phyloP scores from a whole-genome alignment of 2,888 invertebrate genomes.

The Ophion obscuratus region DNA sequence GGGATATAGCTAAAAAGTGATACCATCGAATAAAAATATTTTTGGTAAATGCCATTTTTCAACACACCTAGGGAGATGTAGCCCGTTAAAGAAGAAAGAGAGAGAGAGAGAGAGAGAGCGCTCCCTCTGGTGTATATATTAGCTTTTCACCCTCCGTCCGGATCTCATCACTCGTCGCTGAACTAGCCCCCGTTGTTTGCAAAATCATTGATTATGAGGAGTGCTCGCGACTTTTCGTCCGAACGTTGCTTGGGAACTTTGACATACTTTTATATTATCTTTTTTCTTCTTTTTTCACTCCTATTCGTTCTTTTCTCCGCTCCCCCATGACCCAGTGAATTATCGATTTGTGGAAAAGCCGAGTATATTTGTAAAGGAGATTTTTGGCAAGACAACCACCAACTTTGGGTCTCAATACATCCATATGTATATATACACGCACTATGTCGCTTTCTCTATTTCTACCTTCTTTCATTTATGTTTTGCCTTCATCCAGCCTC shows the following conservation, averaged over 20 bases:
- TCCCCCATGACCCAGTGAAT: slow-evolving; percentile 78
- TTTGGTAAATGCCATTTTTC: too few species aligned
- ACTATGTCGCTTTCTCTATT: neutral
- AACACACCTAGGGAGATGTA: too few species aligned
- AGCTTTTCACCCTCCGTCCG: slow-evolving; percentile 37
- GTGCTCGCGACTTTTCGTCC: slow-evolving; percentile 53
- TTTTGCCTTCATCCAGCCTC: too few species aligned
- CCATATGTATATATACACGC: neutral
- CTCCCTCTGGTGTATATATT: neutral
- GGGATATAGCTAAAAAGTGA: too few species aligned
- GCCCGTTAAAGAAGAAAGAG: neutral
- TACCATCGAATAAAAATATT: too few species aligned
- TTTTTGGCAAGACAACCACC: slow-evolving; percentile 74
- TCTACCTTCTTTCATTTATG: too few species aligned
- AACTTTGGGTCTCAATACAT: slow-evolving; percentile 4
- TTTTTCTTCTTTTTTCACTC: slow-evolving; percentile 20
- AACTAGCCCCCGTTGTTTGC: slow-evolving; percentile 34
- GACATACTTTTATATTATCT: slow-evolving; percentile 56
- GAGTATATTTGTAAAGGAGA: slow-evolving; percentile 45
- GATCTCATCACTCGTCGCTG: slow-evolving; percentile 13
- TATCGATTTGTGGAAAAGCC: slow-evolving; percentile 76
- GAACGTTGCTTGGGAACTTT: slow-evolving; percentile 26
- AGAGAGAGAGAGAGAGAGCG: neutral
- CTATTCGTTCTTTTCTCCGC: slow-evolving; percentile 33
- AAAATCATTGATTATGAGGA: slow-evolving; percentile 65